Conservation (phyloP, 92 coral and sea anemone genomes). For the Pocillopora meandrina region DNA sequence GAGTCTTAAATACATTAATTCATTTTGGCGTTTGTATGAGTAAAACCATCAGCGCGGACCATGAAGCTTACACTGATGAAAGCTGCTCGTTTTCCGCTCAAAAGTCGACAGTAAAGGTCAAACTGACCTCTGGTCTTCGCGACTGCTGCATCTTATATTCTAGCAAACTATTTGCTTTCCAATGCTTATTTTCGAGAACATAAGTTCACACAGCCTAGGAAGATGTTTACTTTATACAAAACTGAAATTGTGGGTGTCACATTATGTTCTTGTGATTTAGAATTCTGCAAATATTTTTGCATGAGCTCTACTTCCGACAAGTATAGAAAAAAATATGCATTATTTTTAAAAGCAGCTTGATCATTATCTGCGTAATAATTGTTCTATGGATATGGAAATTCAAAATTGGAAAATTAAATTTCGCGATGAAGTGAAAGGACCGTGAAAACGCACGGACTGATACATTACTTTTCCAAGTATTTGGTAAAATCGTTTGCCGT, state of each 20-base stretch:
- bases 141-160: too few species aligned
- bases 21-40: neutral
- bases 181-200: neutral
- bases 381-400: slow-evolving; percentile 6
- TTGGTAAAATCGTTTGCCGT: neutral
- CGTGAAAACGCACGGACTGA: neutral
- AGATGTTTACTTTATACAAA: neutral
- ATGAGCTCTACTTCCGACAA: neutral
- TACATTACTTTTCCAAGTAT: neutral
- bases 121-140: too few species aligned
- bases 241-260: neutral
- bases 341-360: neutral
- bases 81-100: neutral
- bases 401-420: neutral
- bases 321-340: neutral
- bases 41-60: neutral
- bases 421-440: neutral
- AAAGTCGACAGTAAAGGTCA: neutral
- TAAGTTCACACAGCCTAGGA: neutral
- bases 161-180: neutral
- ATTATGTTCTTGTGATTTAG: neutral
- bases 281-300: neutral
- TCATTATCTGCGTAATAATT: neutral
- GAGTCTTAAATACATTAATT: neutral
- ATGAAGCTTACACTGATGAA: neutral